A percentile compares a stretch with the other conserved stretches of the same genome.
Evolutionary conservation across 2,797 vertebrate species (phyloP).

Genomic region (Amphiprion clarkii): DNA sequence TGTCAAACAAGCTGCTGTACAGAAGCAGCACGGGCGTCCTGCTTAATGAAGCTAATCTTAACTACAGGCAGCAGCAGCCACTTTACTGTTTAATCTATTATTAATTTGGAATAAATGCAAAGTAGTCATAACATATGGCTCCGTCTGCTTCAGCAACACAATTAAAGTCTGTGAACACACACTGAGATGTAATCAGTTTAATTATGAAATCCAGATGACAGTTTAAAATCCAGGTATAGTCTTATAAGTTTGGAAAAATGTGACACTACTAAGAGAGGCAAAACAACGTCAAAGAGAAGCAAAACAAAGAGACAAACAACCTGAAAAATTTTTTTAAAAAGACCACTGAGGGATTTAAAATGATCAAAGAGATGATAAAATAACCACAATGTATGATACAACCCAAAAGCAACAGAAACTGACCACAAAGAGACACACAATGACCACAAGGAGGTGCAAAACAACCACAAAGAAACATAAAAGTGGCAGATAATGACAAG

Average conservation of each 20-base stretch:
- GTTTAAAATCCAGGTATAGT: not conserved
- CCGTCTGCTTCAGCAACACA: not conserved
- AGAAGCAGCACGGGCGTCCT: slow-evolving; percentile 25
- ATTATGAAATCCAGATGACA: not conserved
- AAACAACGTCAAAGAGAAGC: too few relatives aligned
- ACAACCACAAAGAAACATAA: too few relatives aligned
- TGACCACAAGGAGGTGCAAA: too few relatives aligned
- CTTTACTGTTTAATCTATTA: slow-evolving; percentile 8
- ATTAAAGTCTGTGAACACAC: not conserved
- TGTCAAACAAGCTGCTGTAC: slow-evolving; percentile 29
- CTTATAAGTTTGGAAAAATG: not conserved
- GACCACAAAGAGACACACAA: too few relatives aligned
- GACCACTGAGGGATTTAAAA: not conserved
- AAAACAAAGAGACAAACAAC: too few relatives aligned
- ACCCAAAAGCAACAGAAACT: too few relatives aligned
- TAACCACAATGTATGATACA: too few relatives aligned
- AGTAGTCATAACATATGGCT: not conserved
- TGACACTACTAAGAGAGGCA: too few relatives aligned
- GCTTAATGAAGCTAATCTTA: slow-evolving; percentile 38
- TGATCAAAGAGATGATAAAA: not conserved
- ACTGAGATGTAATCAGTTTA: not conserved
- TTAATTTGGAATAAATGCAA: slow-evolving; percentile 13
- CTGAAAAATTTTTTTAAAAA: too few relatives aligned
- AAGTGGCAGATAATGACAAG: too few relatives aligned
- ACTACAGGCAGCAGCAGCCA: not conserved